Conservation (phyloP, 2,113 vertebrate species). For the Illadopsis cleaveri region DNA sequence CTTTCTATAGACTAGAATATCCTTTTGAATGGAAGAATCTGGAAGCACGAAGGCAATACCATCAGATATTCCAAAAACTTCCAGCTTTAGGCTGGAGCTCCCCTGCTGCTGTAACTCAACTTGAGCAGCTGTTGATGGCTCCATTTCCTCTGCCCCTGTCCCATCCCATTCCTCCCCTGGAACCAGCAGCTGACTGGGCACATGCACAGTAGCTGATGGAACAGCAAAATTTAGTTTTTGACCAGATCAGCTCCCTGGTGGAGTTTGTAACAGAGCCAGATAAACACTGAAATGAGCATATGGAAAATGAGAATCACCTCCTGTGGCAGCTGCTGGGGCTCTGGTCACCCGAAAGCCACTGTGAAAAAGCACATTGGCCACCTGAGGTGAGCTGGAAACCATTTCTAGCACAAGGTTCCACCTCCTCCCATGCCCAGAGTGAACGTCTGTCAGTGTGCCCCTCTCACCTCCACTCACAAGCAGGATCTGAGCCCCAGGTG, state of each 20-base stretch:
- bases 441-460: neutral
- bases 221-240: neutral
- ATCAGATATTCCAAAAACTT: neutral
- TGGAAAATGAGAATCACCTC: neutral
- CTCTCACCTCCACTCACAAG: neutral
- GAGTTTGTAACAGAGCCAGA: neutral
- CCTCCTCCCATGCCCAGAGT: neutral
- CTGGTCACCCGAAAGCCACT: too few species aligned
- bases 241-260: neutral
- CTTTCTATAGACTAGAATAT: neutral
- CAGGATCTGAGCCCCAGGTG: neutral
- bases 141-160: neutral
- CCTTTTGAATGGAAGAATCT: neutral
- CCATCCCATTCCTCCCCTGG: neutral
- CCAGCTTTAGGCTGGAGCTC: neutral
- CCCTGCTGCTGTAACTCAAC: neutral
- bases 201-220: neutral
- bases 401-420: neutral
- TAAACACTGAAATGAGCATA: neutral
- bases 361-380: accelerated
- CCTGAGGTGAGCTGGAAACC: neutral
- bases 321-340: neutral
- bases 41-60: neutral
- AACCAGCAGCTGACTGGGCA: neutral
- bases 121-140: neutral